Evolutionary conservation across 2,113 vertebrate genomes (phyloP), one percentile per base, ranked within the genome.

Genomic region (Mus pahari): DNA sequence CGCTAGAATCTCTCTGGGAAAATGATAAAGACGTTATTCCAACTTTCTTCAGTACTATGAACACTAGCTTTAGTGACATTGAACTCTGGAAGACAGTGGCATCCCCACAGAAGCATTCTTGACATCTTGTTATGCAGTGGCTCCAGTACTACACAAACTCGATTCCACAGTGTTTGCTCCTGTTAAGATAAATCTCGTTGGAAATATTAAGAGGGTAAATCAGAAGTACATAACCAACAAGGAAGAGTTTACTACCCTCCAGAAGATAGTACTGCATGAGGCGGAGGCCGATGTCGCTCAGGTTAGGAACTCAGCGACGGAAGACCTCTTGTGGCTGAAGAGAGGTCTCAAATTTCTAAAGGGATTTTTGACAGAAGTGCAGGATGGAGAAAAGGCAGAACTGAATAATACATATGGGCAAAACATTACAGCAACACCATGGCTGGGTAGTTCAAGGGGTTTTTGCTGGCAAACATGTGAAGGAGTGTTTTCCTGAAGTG

Each of bases 101-200:
- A 99, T 99, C 98, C 99, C 99, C 89, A 99, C 99, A 94, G 99
- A 99, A 98, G 99, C 99, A 84, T 99, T 99, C 98, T 98, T 99
- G 99, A 99, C 99, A 64, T 99, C 99, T 1, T 99, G 99, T 99
- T 99, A 99, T 96, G 99, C 99, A 98, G 99, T 99, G 98, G 99
- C 99, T 95, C 99, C 99, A 13, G 99, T 99, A 97, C 98, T 99
- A 98, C 48, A 99, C 97, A 99, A 99, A 97, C 98, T 99, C 98
- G 99, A 99, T 71, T 99, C 99, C 93, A 99, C 99, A 28, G 99
- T 99, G 95, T 99, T 99, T 99, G 99, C 99, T 94, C 99, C 99
- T 97, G 99, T 99, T 98, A 99, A 99, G 99, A 99, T 99, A 98
- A 99, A 99, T 99, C 99, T 99, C 99, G 99, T 99, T 96, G 99